These are phyloP conservation scores for Xestoiulus laeticollis DNA, from an alignment of 2,888 invertebrate genomes.

Conservation along the genomic window DNA sequence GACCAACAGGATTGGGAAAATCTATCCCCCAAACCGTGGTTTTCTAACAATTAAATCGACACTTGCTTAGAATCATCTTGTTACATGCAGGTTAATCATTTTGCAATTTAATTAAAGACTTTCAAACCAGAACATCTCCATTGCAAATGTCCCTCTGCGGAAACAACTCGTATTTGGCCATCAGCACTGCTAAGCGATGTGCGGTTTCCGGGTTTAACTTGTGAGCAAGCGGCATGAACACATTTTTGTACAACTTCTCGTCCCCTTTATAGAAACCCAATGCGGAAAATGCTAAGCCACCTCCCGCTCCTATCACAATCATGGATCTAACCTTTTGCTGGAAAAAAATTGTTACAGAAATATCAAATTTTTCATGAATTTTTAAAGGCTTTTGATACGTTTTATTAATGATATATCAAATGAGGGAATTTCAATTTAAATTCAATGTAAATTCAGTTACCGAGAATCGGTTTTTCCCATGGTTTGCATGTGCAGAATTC, in stretches of 20 bases:
- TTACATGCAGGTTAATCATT: not conserved
- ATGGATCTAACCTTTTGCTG: conserved; percentile 76
- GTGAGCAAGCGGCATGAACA: conserved; percentile 77
- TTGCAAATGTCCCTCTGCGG: conserved; percentile 68
- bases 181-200: conserved; percentile 79
- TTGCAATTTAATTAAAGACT: conserved; percentile 1
- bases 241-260: conserved; percentile 78
- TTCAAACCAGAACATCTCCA: conserved; percentile 44
- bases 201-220: conserved; percentile 81
- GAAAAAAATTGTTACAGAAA: not conserved
- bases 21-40: conserved; percentile 76
- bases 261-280: conserved; percentile 78
- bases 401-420: no score
- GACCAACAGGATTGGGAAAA: conserved; percentile 91
- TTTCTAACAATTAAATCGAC: conserved; percentile 67
- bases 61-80: not conserved
- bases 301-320: conserved; percentile 73
- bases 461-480: no score
- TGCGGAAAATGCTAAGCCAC: conserved; percentile 73
- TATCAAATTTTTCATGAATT: no score
- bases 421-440: no score
- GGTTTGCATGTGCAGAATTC: no score
- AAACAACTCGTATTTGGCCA: conserved; percentile 79
- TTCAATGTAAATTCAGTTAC: no score
- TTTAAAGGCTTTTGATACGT: no score